A percentile compares a stretch with the other conserved stretches of the same genome.
phyloP scores from a whole-genome alignment of 1,140 invertebrate species.

The Geopemphigus sp. region DNA sequence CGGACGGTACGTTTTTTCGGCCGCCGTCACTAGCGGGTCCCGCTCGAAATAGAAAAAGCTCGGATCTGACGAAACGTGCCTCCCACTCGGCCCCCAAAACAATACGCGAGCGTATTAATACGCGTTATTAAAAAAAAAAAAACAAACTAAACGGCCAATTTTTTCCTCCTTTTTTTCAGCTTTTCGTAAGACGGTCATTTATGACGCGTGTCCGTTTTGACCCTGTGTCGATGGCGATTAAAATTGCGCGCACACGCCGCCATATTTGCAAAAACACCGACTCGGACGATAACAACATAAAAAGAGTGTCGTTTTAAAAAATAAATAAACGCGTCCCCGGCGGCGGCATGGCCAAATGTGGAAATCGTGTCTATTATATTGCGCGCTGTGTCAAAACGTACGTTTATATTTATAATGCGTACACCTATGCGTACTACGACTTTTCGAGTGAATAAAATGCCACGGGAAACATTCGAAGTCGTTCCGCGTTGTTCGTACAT shows the following conservation, averaged over 20 bases:
- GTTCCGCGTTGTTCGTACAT: no score
- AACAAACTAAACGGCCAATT: not conserved
- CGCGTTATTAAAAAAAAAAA: slow-evolving; percentile 16
- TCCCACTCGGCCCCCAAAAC: slow-evolving; percentile 37
- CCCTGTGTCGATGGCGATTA: slow-evolving; percentile 4
- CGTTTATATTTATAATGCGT: not conserved
- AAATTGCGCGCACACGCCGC: slow-evolving; percentile 1
- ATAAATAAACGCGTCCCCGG: no score
- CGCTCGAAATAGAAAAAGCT: slow-evolving; percentile 48
- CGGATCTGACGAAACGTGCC: slow-evolving; percentile 39
- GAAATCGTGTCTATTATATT: not conserved
- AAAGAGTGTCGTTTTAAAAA: no score
- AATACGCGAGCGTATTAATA: not conserved
- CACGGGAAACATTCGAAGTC: no score
- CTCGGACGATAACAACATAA: not conserved
- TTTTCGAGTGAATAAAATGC: no score
- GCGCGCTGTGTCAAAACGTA: no score
- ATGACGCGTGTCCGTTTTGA: slow-evolving; percentile 11
- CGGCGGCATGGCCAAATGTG: slow-evolving; percentile 1
- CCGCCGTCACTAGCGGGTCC: not conserved
- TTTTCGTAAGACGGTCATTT: slow-evolving; percentile 19
- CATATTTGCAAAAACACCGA: not conserved
- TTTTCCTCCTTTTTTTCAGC: not conserved
- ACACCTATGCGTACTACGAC: no score
- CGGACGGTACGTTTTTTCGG: not conserved